A percentile compares a stretch with the other conserved stretches of the same genome.
phyloP scores from a whole-genome alignment of 2,888 invertebrate species.

The Yponomeuta cagnagella region DNA sequence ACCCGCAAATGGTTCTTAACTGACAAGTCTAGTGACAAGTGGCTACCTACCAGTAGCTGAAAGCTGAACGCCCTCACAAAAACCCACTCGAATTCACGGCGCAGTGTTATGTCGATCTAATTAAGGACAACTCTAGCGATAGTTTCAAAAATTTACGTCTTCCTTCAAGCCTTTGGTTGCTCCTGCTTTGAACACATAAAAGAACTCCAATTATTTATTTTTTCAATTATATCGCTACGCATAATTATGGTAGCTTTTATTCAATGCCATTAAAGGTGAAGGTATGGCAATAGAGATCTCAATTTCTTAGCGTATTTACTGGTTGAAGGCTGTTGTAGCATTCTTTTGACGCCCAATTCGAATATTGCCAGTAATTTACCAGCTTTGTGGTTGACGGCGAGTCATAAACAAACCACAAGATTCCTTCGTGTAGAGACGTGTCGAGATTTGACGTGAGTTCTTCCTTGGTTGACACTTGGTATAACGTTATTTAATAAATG shows the following conservation, averaged over 20 bases:
- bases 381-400: background rate
- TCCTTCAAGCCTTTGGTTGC: conserved; percentile 34
- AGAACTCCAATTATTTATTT: conserved; percentile 32
- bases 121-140: conserved; percentile 39
- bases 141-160: conserved; percentile 48
- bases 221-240: conserved; percentile 24
- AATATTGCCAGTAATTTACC: conserved; percentile 4
- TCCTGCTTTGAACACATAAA: conserved; percentile 33
- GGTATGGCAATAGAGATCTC: background rate
- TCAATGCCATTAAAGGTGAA: background rate
- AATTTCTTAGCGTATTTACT: background rate
- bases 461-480: background rate
- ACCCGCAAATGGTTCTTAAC: too few species aligned
- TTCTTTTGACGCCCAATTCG: background rate
- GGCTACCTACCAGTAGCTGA: conserved; percentile 13
- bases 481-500: background rate
- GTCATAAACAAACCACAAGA: background rate
- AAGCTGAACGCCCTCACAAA: conserved; percentile 48
- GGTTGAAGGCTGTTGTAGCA: background rate
- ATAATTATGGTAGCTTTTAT: background rate
- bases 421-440: background rate
- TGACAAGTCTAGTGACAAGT: conserved; percentile 20
- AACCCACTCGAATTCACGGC: conserved; percentile 44
- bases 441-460: background rate
- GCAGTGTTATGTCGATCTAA: conserved; percentile 26